Conservation (phyloP, 2,113 vertebrate genomes). For the Rousettus leschenaultii region DNA sequence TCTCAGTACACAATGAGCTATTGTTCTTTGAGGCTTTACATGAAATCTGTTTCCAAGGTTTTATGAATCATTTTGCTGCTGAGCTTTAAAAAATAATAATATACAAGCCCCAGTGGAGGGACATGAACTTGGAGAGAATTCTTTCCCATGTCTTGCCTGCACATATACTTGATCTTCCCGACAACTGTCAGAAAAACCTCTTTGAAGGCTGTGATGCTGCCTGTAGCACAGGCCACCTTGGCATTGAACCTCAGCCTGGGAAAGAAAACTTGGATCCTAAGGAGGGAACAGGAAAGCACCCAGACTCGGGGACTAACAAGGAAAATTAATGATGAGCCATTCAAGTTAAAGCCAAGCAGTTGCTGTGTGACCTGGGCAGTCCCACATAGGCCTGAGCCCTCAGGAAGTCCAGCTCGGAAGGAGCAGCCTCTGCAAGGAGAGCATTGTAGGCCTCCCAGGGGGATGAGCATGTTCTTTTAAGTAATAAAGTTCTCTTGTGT, state of each 20-base stretch:
- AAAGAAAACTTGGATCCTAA: background rate
- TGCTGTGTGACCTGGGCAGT: background rate
- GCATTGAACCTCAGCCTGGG: background rate
- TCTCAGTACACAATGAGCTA: conserved; percentile 70
- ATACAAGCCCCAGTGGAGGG: conserved; percentile 52
- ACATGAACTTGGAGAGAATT: conserved; percentile 55
- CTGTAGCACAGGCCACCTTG: conserved; percentile 22
- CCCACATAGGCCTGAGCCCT: background rate
- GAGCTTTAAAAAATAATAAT: conserved; percentile 70
- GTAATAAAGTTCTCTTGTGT: background rate
- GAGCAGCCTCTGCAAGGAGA: background rate
- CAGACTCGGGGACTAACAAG: background rate
- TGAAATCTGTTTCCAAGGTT: conserved; percentile 72
- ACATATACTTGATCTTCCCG: conserved; percentile 24
- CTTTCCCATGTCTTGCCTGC: background rate
- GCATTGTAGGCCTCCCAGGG: background rate
- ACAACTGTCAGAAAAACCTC: conserved; percentile 33
- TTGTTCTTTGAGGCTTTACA: conserved; percentile 75
- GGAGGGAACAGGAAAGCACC: background rate
- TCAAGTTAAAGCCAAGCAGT: background rate
- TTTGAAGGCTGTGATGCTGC: background rate
- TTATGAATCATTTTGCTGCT: conserved; percentile 73
- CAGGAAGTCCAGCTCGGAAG: background rate
- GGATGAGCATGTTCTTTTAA: background rate
- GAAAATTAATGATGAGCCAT: background rate